Evolutionary conservation across 2,888 invertebrate genomes (phyloP).

Genomic region (Hypomecis punctinalis): DNA sequence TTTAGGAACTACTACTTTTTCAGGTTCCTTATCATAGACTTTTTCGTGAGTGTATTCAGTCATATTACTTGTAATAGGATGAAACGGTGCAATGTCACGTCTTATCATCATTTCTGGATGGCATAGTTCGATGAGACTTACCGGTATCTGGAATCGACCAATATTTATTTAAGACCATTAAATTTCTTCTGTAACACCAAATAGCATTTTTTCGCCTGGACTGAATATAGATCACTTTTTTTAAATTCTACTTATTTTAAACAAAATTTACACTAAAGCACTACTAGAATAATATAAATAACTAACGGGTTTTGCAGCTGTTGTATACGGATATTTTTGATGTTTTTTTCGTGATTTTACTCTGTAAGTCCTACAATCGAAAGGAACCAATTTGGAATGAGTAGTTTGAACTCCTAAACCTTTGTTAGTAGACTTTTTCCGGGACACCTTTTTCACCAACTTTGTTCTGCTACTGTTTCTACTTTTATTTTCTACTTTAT

Average conservation of each 20-base stretch:
- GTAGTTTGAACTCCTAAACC: slow-evolving; percentile 47
- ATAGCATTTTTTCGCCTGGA: no score
- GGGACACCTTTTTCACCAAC: slow-evolving; percentile 48
- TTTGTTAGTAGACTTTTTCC: slow-evolving; percentile 49
- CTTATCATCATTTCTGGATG: slow-evolving; percentile 50
- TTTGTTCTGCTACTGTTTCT: slow-evolving; percentile 51
- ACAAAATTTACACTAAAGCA: background rate
- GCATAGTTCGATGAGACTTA: slow-evolving; percentile 62
- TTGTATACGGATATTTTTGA: slow-evolving; percentile 42
- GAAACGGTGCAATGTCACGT: slow-evolving; percentile 29
- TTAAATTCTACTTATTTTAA: background rate
- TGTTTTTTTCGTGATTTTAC: slow-evolving; percentile 43
- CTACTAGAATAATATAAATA: background rate
- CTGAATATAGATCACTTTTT: no score
- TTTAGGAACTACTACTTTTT: slow-evolving; percentile 59
- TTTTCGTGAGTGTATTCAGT: slow-evolving; percentile 19
- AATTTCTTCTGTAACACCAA: no score
- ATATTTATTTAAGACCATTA: no score
- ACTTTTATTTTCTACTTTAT: slow-evolving; percentile 42
- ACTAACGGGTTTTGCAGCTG: slow-evolving; percentile 62
- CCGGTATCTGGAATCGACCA: slow-evolving; percentile 64
- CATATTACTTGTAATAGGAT: slow-evolving; percentile 11
- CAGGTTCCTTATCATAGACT: slow-evolving; percentile 21
- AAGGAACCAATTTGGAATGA: slow-evolving; percentile 44
- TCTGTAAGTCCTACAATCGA: slow-evolving; percentile 44